These are phyloP conservation scores for Drosophila cardini DNA, from an alignment of 1,140 invertebrate genomes.

Conservation along the genomic window DNA sequence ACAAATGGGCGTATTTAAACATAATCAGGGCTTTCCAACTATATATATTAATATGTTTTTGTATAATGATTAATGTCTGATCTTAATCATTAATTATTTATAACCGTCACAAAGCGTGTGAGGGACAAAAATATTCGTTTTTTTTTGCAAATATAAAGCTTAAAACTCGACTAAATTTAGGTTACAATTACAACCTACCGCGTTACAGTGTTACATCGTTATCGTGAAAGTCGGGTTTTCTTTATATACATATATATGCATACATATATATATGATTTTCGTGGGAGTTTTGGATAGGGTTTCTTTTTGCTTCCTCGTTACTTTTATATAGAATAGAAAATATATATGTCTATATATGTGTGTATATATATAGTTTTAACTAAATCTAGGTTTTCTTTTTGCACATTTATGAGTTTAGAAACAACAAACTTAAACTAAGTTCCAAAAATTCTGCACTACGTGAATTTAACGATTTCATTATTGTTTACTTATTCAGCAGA, in stretches of 20 bases:
- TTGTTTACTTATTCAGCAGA: constrained; percentile 78
- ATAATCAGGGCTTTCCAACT: constrained; percentile 32
- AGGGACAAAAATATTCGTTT: background rate
- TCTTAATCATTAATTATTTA: constrained; percentile 31
- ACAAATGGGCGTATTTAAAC: constrained; percentile 16
- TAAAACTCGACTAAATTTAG: constrained; percentile 65
- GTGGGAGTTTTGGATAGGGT: constrained; percentile 6
- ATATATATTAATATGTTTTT: constrained; percentile 25
- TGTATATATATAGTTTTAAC: constrained; percentile 10
- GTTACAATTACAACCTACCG: constrained; percentile 69
- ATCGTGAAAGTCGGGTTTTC: constrained; percentile 31
- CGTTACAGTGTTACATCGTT: constrained; percentile 46
- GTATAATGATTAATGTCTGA: constrained; percentile 41
- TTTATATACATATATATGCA: no score
- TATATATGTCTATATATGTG: constrained; percentile 39
- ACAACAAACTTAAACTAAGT: constrained; percentile 77
- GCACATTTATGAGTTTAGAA: constrained; percentile 79
- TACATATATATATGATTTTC: background rate
- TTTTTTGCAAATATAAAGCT: constrained; percentile 47
- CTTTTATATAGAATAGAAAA: constrained; percentile 28
- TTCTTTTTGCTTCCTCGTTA: constrained; percentile 18
- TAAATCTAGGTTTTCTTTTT: constrained; percentile 61
- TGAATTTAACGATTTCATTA: constrained; percentile 10
- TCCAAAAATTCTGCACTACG: constrained; percentile 57
- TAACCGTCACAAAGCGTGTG: constrained; percentile 19